These are phyloP conservation scores for Caenorhabditis macrosperma DNA, from an alignment of 2,888 invertebrate species.

Conservation along the genomic window DNA sequence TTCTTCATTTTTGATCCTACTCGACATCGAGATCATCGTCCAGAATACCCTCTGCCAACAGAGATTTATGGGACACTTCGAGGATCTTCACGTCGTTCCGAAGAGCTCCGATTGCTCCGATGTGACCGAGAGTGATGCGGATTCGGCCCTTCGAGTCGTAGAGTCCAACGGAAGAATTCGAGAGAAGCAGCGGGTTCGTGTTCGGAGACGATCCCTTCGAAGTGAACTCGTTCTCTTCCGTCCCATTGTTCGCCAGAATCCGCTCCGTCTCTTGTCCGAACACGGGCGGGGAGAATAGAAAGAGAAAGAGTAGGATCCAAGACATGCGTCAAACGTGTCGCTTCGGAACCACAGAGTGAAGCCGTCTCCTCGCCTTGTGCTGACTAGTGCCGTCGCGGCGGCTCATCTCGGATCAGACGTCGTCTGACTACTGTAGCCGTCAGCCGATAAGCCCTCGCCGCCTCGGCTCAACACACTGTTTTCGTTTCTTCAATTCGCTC, in stretches of 20 bases:
- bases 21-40: constrained; percentile 76
- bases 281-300: constrained; percentile 1
- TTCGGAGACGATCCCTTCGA: constrained; percentile 43
- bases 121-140: constrained; percentile 75
- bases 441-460: constrained; percentile 38
- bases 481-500: constrained; percentile 28
- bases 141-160: constrained; percentile 61
- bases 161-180: constrained; percentile 43
- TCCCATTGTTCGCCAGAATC: constrained; percentile 49
- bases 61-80: constrained; percentile 73
- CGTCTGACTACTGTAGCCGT: constrained; percentile 39
- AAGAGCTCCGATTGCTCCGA: constrained; percentile 77
- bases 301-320: constrained; percentile 1
- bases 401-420: constrained; percentile 44
- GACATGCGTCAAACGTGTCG: neutral
- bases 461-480: constrained; percentile 22
- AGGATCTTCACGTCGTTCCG: constrained; percentile 75
- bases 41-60: constrained; percentile 73
- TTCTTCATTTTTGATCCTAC: constrained; percentile 54
- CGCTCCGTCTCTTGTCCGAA: constrained; percentile 48
- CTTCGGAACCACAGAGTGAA: constrained; percentile 21
- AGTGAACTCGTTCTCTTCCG: constrained; percentile 32
- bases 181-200: constrained; percentile 43
- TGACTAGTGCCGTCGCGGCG: neutral
- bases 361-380: neutral